These are phyloP conservation scores for Centropus bengalensis DNA, from an alignment of 2,113 vertebrate species.

Conservation along the genomic window DNA sequence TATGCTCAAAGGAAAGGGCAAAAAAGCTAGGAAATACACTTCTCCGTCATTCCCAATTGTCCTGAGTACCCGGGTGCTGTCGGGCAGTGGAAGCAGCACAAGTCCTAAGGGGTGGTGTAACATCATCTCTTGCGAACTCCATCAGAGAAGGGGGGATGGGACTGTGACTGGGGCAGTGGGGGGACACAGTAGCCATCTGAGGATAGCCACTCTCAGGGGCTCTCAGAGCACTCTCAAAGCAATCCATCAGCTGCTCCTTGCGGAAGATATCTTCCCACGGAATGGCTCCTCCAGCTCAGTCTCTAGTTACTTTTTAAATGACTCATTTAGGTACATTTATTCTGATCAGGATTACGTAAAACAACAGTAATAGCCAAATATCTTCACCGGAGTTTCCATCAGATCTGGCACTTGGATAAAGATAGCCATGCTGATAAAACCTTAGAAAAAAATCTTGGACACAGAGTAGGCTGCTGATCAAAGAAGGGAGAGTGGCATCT, in stretches of 20 bases:
- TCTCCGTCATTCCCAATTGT: not conserved
- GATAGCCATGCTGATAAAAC: not conserved
- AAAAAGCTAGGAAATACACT: not conserved
- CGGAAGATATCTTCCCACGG: not conserved
- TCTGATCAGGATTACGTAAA: not conserved
- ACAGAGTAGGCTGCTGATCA: not conserved
- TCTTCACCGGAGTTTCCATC: not conserved
- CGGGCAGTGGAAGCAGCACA: not conserved
- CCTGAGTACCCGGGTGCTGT: not conserved
- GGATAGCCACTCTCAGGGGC: not conserved
- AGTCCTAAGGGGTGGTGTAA: rapidly evolving
- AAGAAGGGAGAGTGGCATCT: not conserved
- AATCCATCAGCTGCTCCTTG: too few relatives aligned
- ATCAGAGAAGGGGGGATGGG: not conserved
- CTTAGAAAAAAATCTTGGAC: not conserved
- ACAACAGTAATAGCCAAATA: not conserved
- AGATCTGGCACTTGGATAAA: not conserved
- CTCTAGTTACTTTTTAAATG: not conserved
- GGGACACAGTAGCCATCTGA: rapidly evolving
- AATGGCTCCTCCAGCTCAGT: not conserved
- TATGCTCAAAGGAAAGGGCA: not conserved
- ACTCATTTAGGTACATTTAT: not conserved
- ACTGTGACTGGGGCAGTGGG: not conserved
- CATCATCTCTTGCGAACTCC: not conserved
- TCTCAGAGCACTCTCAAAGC: not conserved